phyloP scores from a whole-genome alignment of 2,797 vertebrate genomes.

The Takifugu ocellatus region DNA sequence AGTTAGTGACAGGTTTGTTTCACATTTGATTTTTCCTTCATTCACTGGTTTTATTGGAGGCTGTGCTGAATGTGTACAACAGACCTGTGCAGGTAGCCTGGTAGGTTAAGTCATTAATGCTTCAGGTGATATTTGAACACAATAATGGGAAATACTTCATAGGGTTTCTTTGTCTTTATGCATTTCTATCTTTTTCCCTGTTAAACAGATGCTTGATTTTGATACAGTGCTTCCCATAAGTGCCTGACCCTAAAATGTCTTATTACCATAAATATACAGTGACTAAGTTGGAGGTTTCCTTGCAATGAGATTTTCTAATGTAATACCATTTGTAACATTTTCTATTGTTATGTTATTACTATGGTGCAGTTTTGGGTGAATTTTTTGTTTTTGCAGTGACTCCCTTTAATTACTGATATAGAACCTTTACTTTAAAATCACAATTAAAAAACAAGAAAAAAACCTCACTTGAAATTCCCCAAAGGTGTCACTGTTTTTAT shows the following conservation, averaged over 20 bases:
- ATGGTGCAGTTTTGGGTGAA: slow-evolving; percentile 7
- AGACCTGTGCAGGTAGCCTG: slow-evolving; percentile 50
- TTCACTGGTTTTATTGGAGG: slow-evolving; percentile 31
- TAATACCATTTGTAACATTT: background rate
- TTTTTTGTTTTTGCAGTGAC: slow-evolving; percentile 18
- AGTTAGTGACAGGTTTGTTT: slow-evolving; percentile 1
- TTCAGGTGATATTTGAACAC: slow-evolving; percentile 35
- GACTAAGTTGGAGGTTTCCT: slow-evolving; percentile 22
- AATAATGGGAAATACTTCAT: slow-evolving; percentile 58
- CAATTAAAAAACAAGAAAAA: background rate
- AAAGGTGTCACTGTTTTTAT: slow-evolving; percentile 60
- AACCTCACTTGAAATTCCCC: slow-evolving; percentile 18
- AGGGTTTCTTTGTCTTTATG: slow-evolving; percentile 19
- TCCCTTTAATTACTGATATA: background rate
- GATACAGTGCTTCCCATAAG: background rate
- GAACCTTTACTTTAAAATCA: background rate
- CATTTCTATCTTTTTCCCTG: background rate
- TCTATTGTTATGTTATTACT: slow-evolving; percentile 10
- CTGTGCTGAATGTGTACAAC: slow-evolving; percentile 33
- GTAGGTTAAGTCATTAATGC: slow-evolving; percentile 55
- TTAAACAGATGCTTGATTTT: background rate
- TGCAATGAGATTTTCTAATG: slow-evolving; percentile 16
- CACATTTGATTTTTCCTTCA: slow-evolving; percentile 31
- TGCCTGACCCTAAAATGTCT: too few species aligned
- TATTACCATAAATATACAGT: background rate